phyloP scores from a whole-genome alignment of 2,797 vertebrate species.

The Sebastes matsubarae region DNA sequence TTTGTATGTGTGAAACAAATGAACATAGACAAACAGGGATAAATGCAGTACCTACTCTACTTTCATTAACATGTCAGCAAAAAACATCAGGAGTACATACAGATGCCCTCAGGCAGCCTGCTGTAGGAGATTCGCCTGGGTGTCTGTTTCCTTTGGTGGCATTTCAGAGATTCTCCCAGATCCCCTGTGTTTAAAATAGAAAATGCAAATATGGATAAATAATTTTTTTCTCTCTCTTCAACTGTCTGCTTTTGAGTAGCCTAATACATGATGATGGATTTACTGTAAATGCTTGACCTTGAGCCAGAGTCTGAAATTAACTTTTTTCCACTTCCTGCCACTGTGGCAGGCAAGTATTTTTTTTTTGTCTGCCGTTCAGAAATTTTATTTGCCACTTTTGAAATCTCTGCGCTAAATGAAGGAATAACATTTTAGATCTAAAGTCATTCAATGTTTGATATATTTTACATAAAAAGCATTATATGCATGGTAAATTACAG shows the following conservation, averaged over 20 bases:
- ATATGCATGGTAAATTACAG: no score
- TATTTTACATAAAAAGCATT: no score
- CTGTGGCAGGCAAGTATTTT: no score
- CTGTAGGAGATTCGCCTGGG: conserved; percentile 54
- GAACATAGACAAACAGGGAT: not conserved
- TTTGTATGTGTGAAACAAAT: no score
- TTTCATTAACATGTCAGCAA: conserved; percentile 23
- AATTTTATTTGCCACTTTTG: no score
- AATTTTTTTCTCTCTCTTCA: no score
- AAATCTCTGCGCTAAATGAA: no score
- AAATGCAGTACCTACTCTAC: not conserved
- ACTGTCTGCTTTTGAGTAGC: not conserved
- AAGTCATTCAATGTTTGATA: no score
- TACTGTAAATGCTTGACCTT: not conserved
- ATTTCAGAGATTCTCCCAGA: conserved; percentile 53
- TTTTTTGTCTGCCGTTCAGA: no score
- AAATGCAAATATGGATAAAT: conserved; percentile 11
- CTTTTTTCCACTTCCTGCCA: no score
- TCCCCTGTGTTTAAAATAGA: conserved; percentile 56
- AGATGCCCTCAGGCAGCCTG: conserved; percentile 59
- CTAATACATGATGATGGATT: not conserved
- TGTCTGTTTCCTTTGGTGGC: conserved; percentile 61
- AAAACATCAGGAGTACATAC: conserved; percentile 10
- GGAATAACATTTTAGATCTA: no score
- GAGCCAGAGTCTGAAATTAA: no score